Evolutionary conservation across 2,888 invertebrate genomes (phyloP), one percentile per base, ranked within the genome.

Genomic region (Leucania comma): DNA sequence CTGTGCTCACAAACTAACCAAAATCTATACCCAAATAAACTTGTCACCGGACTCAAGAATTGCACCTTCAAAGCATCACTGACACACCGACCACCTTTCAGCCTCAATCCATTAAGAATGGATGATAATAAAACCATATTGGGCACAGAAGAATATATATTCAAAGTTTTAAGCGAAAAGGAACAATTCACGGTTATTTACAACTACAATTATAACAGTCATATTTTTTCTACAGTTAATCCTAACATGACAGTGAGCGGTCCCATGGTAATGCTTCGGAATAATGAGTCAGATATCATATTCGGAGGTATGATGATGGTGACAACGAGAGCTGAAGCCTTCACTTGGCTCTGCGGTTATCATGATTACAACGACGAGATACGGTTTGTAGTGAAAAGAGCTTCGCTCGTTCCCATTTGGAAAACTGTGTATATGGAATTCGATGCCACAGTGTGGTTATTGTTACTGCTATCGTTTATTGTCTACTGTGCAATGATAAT

Each of bases 11-110:
- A 48, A 9, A 6, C 20, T n/a, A 48, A 20, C 20, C 20, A 68
- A 1, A 58, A 87, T 57, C 71, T 92, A 17, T 92, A 87, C 70
- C 87, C 88, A 9, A 32, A 86, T 9, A 93, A 91, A 84, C 63
- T 87, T 4, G 72, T 81, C 4, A 90, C 83, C 0, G 90, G 88
- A 24, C 79, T 94, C 8, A 85, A 74, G 53, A 90, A 90, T 50
- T 94, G 94, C 72, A 89, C 88, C 1, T 81, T 94, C 24, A 88
- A 74, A 42, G 88, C 88, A 1, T 83, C 86, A 3, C 72, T 88
- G 0, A 63, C 90, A 0, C 87, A 93, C 59, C 88, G 90, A 83
- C 92, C 93, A 17, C 94, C 93, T 3, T 78, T 68, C n/a, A 60
- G 77, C 0, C 83, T 92, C 3, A 72, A 91, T 54, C 89, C 86